Conservation (phyloP, 2,888 invertebrate species). For the Dryocosmus kuriphilus region DNA sequence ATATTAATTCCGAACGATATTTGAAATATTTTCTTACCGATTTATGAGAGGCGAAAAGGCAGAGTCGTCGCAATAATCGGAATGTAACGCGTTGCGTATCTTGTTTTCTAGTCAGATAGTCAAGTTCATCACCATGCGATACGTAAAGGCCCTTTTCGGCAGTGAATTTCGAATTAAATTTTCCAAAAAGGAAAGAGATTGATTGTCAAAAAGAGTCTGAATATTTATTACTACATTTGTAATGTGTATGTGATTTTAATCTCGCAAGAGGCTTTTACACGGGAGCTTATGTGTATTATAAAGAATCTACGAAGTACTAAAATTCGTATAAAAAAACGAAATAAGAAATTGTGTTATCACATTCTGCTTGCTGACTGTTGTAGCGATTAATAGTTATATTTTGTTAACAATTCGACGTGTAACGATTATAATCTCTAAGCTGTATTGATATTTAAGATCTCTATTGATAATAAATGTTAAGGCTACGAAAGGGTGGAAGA, state of each 20-base stretch:
- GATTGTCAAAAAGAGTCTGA: slow-evolving; percentile 11
- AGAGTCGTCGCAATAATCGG: slow-evolving; percentile 14
- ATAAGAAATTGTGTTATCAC: slow-evolving; percentile 60
- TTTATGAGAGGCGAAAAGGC: neutral
- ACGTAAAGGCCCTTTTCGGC: neutral
- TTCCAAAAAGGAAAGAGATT: neutral
- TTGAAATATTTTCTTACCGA: neutral
- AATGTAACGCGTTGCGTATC: slow-evolving; percentile 10
- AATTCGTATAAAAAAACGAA: slow-evolving; percentile 16
- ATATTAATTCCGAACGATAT: neutral
- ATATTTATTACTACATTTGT: slow-evolving; percentile 5
- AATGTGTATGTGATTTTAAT: slow-evolving; percentile 34
- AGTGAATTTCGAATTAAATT: slow-evolving; percentile 1
- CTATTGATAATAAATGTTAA: slow-evolving; percentile 55
- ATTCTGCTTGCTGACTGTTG: slow-evolving; percentile 76
- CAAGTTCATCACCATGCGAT: neutral
- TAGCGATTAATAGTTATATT: slow-evolving; percentile 75
- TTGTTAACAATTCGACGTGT: slow-evolving; percentile 63
- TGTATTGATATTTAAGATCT: slow-evolving; percentile 60
- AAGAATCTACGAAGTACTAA: slow-evolving; percentile 41
- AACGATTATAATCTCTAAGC: slow-evolving; percentile 54
- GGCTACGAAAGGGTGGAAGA: slow-evolving; percentile 46
- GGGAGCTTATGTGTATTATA: slow-evolving; percentile 48
- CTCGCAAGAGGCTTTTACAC: slow-evolving; percentile 39
- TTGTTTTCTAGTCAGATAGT: neutral